Evolutionary conservation across 2,797 vertebrate species (phyloP), one percentile per base, ranked within the genome.

Genomic region (Periophthalmus magnuspinnatus): DNA sequence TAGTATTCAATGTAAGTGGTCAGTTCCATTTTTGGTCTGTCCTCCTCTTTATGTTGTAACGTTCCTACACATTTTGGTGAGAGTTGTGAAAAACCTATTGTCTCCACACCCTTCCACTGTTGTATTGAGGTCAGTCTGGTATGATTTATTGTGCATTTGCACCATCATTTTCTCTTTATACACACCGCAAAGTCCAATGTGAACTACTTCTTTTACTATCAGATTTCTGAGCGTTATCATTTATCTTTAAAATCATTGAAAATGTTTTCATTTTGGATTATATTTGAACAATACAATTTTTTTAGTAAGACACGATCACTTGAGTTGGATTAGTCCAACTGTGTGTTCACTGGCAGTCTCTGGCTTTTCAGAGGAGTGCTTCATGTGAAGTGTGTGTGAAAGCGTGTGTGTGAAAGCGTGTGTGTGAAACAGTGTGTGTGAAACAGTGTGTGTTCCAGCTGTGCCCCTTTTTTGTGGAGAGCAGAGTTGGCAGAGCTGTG

Each of bases 141-240:
- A 62, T 76, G 78, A 89, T 85, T 80, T 85, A 86, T 88, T 58
- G 68, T 68, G 71, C 56, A 70, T 67, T 81, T 80, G 54, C 47
- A 68, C 67, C 80, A 75, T 9, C 41, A 69, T 69, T 47, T 45
- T 70, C 45, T 70, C 61, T 22, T 76, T 62, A 57, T 65, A 68
- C 34, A 36, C 52, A 67, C 34, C 54, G 32, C 33, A 34, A 6
- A 8, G 28, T 58, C 7, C 32, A 36, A 38, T 19, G 24, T 32
- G 24, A 57, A 57, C 14, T 57, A 57, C 24, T 32, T 14, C 10
- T 56, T 28, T 58, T 1, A 60, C 28, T 14, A 11, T 34, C 57
- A 33, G 2, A 19, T 33, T 34, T 59, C 17, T 8, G 32, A 24
- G 14, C 6, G 7, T 57, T 57, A 14, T 16, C 14, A 17, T 28